These are phyloP conservation scores for Thereva nobilitata DNA, from an alignment of 2,888 invertebrate species.

Conservation along the genomic window DNA sequence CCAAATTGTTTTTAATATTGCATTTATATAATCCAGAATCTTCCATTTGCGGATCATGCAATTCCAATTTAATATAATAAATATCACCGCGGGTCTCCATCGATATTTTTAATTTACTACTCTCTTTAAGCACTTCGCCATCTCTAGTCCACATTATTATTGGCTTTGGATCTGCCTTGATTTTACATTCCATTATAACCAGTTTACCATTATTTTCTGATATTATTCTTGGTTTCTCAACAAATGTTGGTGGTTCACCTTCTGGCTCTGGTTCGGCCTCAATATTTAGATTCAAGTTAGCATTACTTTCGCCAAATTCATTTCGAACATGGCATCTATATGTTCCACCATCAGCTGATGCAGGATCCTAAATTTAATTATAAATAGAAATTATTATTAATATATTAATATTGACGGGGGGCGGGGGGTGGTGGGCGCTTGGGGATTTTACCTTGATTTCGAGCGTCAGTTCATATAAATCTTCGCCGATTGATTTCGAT, in stretches of 20 bases:
- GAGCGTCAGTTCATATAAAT: slow-evolving; percentile 80
- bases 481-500: slow-evolving; percentile 76
- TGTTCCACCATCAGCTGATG: slow-evolving; percentile 80
- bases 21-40: slow-evolving; percentile 99
- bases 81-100: slow-evolving; percentile 78
- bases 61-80: slow-evolving; percentile 84
- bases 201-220: slow-evolving; percentile 82
- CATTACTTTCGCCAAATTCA: slow-evolving; percentile 95
- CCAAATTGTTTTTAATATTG: slow-evolving; percentile 93
- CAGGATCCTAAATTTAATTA: slow-evolving; percentile 67
- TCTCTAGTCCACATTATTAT: slow-evolving; percentile 83
- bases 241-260: slow-evolving; percentile 92
- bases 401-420: neutral
- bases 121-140: slow-evolving; percentile 77
- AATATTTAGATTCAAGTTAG: slow-evolving; percentile 94
- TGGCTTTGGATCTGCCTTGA: slow-evolving; percentile 80
- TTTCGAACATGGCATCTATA: slow-evolving; percentile 95
- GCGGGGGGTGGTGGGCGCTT: no score
- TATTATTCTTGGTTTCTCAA: slow-evolving; percentile 85
- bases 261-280: slow-evolving; percentile 94
- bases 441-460: slow-evolving; percentile 78
- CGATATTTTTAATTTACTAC: slow-evolving; percentile 76
- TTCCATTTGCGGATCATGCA: slow-evolving; percentile 88
- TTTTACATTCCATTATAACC: slow-evolving; percentile 86
- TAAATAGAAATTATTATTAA: neutral